phyloP scores from a whole-genome alignment of 2,888 invertebrate genomes.

The Leptinotarsa peninsularis region DNA sequence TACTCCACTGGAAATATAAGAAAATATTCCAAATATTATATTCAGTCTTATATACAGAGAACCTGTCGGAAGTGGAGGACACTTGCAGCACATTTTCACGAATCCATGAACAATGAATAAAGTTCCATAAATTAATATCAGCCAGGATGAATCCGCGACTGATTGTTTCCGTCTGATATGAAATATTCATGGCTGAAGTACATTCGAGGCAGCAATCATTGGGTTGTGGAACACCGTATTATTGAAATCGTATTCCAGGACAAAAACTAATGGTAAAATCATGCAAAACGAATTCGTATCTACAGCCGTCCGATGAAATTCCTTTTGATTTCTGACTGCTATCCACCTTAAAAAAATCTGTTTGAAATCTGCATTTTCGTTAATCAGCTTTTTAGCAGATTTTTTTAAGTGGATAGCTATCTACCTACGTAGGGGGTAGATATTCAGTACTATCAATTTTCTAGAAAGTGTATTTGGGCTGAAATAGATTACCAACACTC shows the following conservation, averaged over 20 bases:
- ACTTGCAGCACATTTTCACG: constrained; percentile 9
- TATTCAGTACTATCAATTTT: not conserved
- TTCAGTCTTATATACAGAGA: not conserved
- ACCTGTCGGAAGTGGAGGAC: not conserved
- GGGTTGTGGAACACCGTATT: not conserved
- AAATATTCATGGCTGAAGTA: constrained; percentile 8
- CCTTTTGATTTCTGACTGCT: too few relatives aligned
- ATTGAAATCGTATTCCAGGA: not conserved
- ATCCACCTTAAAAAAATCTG: too few relatives aligned
- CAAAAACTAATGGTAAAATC: not conserved
- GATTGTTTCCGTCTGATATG: constrained; percentile 22
- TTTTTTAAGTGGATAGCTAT: too few relatives aligned
- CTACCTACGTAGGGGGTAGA: too few relatives aligned
- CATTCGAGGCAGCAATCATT: not conserved
- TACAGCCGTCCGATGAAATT: not conserved
- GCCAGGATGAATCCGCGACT: constrained; percentile 19
- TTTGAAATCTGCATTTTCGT: too few relatives aligned
- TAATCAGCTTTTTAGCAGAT: too few relatives aligned
- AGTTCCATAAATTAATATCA: not conserved
- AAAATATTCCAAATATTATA: not conserved
- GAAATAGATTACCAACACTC: too few relatives aligned
- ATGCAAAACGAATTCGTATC: not conserved
- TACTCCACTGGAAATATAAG: not conserved
- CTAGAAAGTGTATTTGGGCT: too few relatives aligned
- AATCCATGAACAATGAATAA: not conserved